These are phyloP conservation scores for Haliclona indistincta DNA, from an alignment of 37 sponge, comb jelly and placozoan species.

Conservation along the genomic window DNA sequence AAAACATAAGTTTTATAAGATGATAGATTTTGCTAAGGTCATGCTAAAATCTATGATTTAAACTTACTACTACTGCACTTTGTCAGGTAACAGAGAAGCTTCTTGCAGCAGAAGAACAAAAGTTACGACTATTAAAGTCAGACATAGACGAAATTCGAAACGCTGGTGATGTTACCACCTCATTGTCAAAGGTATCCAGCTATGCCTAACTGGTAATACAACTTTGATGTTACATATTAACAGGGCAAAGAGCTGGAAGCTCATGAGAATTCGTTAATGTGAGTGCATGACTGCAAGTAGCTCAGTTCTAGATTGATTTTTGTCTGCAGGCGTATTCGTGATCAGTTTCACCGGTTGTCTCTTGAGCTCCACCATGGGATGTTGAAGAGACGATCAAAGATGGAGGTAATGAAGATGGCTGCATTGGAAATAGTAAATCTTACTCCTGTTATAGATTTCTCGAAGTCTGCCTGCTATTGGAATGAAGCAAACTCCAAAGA, in stretches of 20 bases:
- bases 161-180: slow-evolving; percentile 16
- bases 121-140: slow-evolving; percentile 49
- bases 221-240: background rate
- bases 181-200: background rate
- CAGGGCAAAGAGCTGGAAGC: slow-evolving; percentile 72
- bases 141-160: slow-evolving; percentile 56
- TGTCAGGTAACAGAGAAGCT: slow-evolving; percentile 82
- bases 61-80: no score
- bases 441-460: slow-evolving; percentile 14
- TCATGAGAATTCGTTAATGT: slow-evolving; percentile 76
- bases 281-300: slow-evolving; percentile 1
- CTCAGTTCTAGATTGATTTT: background rate
- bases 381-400: slow-evolving; percentile 39
- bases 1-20: no score
- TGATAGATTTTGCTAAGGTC: no score
- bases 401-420: slow-evolving; percentile 12
- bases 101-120: slow-evolving; percentile 87
- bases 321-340: slow-evolving; percentile 66
- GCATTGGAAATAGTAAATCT: background rate
- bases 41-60: no score
- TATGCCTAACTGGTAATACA: background rate
- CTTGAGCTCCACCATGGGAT: slow-evolving; percentile 74
- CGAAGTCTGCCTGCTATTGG: slow-evolving; percentile 88
- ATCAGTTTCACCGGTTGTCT: slow-evolving; percentile 78
- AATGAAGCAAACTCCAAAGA: slow-evolving; percentile 72